Base-by-base conservation (phyloP, 2,888 invertebrate species). In the Spicauda simplicius region DNA sequence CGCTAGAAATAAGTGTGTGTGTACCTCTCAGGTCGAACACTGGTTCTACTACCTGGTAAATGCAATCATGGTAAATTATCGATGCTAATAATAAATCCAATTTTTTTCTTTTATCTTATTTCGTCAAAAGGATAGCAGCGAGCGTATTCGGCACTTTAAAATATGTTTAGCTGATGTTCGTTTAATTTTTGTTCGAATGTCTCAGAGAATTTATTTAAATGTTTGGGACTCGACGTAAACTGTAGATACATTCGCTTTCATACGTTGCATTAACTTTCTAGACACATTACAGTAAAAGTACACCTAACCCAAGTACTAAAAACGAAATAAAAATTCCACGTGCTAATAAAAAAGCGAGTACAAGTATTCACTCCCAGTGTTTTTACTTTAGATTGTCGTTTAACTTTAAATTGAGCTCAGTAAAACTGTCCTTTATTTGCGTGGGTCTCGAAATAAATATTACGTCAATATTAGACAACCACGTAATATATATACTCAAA, bases 351-450 rank as follows among this genome's bases (percentile, higher is more conserved):
- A n/a, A 45, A 45, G 45, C 14, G 2, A 14, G n/a, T 11, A 37
- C 37, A 37, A 37, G 37, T n/a, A 45, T 45, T 45, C 45, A 45
- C 45, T 6, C 37, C 5, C 45, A n/a, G n/a, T 45, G n/a, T n/a
- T 45, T n/a, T 0, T 2, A 12, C 14, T n/a, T 25, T 14, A 45
- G 45, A 45, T 45, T 45, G 45, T 45, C n/a, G 4, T 45, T 45
- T n/a, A n/a, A 45, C 45, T n/a, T 5, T 45, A 45, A 45, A 45
- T 45, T 45, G 45, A 45, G 45, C n/a, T 2, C 30, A 25, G 20
- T 59, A 59, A 59, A 59, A 50, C 25, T 59, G 48, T 50, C 58
- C 58, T 48, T 6, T 45, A 61, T 61, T 61, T 61, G 53, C 37
- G 53, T n/a, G 45, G 50, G 53, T 18, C 50, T 20, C 61, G 61